phyloP scores from a whole-genome alignment of 2,113 vertebrate genomes.

The Rattus rattus region DNA sequence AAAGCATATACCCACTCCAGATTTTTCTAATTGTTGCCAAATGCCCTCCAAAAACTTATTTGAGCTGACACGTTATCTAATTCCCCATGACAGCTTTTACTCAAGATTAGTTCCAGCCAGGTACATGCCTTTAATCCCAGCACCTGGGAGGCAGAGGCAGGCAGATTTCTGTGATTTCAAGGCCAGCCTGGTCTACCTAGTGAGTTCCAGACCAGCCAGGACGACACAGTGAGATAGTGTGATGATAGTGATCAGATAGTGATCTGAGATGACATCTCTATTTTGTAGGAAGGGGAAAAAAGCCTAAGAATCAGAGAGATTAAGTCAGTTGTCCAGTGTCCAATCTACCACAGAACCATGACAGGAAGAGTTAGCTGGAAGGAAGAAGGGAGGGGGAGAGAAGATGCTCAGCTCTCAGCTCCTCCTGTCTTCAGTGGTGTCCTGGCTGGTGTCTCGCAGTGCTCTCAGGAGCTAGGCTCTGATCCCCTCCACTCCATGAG shows the following conservation, averaged over 20 bases:
- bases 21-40: not conserved
- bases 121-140: not conserved
- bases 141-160: not conserved
- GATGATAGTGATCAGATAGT: too few species aligned
- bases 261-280: not conserved
- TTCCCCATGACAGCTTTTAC: not conserved
- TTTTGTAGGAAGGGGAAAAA: not conserved
- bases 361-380: not conserved
- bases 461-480: not conserved
- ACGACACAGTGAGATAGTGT: not conserved
- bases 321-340: not conserved
- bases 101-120: not conserved
- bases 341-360: not conserved
- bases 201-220: not conserved
- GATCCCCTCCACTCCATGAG: not conserved
- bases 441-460: not conserved
- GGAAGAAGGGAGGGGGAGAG: not conserved
- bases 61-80: not conserved
- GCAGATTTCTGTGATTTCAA: not conserved
- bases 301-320: not conserved
- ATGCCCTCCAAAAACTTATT: not conserved
- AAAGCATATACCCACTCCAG: not conserved
- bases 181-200: not conserved
- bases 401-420: not conserved
- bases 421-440: not conserved